A percentile compares a stretch with the other conserved stretches of the same genome.
These are phyloP conservation scores for Ceramica pisi DNA, from an alignment of 2,888 invertebrate species.

Conservation along the genomic window DNA sequence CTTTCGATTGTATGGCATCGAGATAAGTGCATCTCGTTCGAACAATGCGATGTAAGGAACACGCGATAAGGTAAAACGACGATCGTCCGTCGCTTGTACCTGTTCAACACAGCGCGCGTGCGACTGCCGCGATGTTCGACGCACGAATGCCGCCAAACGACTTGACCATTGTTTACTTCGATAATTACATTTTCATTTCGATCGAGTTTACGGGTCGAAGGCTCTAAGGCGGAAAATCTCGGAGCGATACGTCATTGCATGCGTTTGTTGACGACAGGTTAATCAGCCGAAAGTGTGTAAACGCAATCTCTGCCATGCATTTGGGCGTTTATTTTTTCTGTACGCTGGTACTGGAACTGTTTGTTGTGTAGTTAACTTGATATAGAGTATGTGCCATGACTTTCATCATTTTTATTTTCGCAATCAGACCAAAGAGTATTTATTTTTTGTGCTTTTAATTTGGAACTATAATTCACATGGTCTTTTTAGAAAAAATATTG, in stretches of 20 bases:
- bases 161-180: slow-evolving; percentile 88
- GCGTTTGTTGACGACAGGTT: slow-evolving; percentile 64
- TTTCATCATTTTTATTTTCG: background rate
- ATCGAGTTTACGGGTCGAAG: slow-evolving; percentile 88
- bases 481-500: background rate
- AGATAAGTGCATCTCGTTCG: slow-evolving; percentile 79
- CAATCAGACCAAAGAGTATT: background rate
- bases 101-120: slow-evolving; percentile 80
- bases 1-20: slow-evolving; percentile 70
- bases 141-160: slow-evolving; percentile 86
- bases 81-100: slow-evolving; percentile 76
- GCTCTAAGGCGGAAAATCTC: slow-evolving; percentile 86
- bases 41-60: slow-evolving; percentile 75
- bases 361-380: background rate
- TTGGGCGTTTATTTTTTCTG: slow-evolving; percentile 33
- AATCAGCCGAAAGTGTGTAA: slow-evolving; percentile 59
- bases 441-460: background rate
- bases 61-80: slow-evolving; percentile 83
- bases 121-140: slow-evolving; percentile 83
- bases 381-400: background rate
- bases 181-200: slow-evolving; percentile 88
- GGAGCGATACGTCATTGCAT: slow-evolving; percentile 73
- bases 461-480: background rate
- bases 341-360: background rate
- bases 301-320: slow-evolving; percentile 36